These are phyloP conservation scores for Odocoileus hemionus DNA, from an alignment of 2,113 vertebrate species.

Conservation along the genomic window DNA sequence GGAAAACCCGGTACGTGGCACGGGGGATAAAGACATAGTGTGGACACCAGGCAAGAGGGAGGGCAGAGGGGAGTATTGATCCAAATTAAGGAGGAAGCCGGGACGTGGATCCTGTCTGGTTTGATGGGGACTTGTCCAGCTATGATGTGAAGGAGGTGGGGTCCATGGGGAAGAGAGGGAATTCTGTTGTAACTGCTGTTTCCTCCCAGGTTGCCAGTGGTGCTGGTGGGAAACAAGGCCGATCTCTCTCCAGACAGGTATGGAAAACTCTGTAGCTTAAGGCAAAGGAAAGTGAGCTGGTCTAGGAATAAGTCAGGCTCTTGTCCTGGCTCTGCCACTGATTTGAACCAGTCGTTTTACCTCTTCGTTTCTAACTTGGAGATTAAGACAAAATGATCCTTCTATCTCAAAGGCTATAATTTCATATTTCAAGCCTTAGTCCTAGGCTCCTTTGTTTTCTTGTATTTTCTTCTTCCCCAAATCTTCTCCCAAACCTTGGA, in stretches of 20 bases:
- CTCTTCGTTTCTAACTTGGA: neutral
- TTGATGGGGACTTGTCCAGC: neutral
- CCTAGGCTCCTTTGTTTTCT: neutral
- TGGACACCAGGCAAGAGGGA: neutral
- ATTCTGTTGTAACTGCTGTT: neutral
- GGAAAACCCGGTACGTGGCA: constrained; percentile 85
- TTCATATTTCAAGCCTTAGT: neutral
- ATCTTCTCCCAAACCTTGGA: neutral
- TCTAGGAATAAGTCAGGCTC: neutral
- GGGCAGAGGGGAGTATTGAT: neutral
- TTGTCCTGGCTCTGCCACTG: neutral
- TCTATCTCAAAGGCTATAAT: neutral
- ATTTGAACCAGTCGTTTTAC: constrained; percentile 24
- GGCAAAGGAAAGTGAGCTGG: neutral
- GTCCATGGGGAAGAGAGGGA: neutral
- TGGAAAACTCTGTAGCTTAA: neutral
- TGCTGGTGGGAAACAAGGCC: constrained; percentile 91
- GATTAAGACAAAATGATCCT: neutral
- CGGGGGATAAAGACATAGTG: neutral
- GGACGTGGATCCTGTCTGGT: neutral
- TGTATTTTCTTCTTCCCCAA: neutral
- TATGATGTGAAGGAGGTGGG: neutral
- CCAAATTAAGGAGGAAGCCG: neutral
- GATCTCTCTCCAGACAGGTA: constrained; percentile 89
- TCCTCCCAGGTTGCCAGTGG: constrained; percentile 84